Percentiles rank a stretch among this genome's conserved stretches.
Conservation (phyloP, 2,113 vertebrate genomes). For the Tor tambroides region DNA sequence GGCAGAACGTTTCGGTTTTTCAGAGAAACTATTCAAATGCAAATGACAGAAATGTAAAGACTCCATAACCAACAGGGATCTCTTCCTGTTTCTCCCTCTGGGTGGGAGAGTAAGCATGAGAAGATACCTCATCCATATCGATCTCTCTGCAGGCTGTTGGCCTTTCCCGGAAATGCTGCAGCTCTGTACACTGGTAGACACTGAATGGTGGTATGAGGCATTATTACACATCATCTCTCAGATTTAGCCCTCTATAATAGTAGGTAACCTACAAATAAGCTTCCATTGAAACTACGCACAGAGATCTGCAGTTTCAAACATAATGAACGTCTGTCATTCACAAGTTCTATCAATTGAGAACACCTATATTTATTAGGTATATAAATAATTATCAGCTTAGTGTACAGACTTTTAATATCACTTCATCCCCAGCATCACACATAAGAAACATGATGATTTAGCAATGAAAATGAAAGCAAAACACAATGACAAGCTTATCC, state of each 20-base stretch:
- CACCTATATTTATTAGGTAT: too few relatives aligned
- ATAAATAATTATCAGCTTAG: not conserved
- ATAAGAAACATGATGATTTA: not conserved
- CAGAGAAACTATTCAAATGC: not conserved
- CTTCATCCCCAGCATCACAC: not conserved
- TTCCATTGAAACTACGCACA: not conserved
- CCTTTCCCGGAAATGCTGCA: not conserved
- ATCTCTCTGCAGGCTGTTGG: constrained; percentile 24
- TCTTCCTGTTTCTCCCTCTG: not conserved
- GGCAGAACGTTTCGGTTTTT: not conserved
- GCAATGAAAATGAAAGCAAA: not conserved
- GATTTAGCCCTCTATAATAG: not conserved
- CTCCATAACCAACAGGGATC: not conserved
- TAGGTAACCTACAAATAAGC: not conserved
- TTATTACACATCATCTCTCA: not conserved
- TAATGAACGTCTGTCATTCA: not conserved
- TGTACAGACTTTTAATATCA: not conserved
- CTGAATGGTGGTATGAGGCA: not conserved
- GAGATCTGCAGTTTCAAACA: not conserved
- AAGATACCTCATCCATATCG: constrained; percentile 2
- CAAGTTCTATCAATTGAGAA: not conserved
- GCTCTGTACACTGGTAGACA: not conserved
- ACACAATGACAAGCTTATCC: not conserved
- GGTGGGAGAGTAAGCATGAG: not conserved
- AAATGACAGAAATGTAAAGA: not conserved